Evolutionary conservation across 2,797 vertebrate genomes (phyloP).

Genomic region (Characodon lateralis): DNA sequence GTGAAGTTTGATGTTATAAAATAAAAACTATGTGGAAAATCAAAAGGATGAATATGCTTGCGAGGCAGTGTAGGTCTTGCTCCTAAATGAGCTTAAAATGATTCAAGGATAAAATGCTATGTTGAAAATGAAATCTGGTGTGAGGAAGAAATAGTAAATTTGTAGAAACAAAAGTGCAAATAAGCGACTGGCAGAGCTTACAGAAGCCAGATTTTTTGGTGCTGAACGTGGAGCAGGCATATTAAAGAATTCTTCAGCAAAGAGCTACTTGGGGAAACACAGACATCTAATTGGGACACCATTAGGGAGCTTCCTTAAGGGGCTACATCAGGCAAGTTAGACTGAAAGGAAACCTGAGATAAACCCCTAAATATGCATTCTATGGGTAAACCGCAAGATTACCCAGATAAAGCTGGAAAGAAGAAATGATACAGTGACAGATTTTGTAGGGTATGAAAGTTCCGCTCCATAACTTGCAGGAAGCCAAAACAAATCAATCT

Average conservation of each 20-base stretch:
- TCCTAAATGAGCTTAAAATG: slow-evolving; percentile 25
- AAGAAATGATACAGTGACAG: slow-evolving; percentile 7
- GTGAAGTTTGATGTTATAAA: neutral
- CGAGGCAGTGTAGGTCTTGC: slow-evolving; percentile 8
- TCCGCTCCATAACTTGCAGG: neutral
- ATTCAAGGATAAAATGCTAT: slow-evolving; percentile 48
- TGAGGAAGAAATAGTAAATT: slow-evolving; percentile 51
- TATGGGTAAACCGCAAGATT: slow-evolving; percentile 19
- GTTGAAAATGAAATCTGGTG: slow-evolving; percentile 38
- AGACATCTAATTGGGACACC: slow-evolving; percentile 53
- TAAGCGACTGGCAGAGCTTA: slow-evolving; percentile 28
- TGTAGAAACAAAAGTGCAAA: slow-evolving; percentile 48
- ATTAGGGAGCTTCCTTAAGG: slow-evolving; percentile 28
- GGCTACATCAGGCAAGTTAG: slow-evolving; percentile 16
- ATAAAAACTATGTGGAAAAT: neutral
- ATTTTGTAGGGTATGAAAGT: neutral
- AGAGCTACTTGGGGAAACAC: slow-evolving; percentile 27
- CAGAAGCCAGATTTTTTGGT: slow-evolving; percentile 23
- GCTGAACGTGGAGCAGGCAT: slow-evolving; percentile 19
- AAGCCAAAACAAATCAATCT: neutral
- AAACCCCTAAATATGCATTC: slow-evolving; percentile 29
- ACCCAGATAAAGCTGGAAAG: slow-evolving; percentile 9
- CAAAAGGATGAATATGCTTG: too few relatives aligned
- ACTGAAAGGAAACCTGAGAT: slow-evolving; percentile 30
- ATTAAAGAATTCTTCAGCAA: slow-evolving; percentile 21